phyloP scores from a whole-genome alignment of 2,888 invertebrate species.

The Nemotelus nigrinus region DNA sequence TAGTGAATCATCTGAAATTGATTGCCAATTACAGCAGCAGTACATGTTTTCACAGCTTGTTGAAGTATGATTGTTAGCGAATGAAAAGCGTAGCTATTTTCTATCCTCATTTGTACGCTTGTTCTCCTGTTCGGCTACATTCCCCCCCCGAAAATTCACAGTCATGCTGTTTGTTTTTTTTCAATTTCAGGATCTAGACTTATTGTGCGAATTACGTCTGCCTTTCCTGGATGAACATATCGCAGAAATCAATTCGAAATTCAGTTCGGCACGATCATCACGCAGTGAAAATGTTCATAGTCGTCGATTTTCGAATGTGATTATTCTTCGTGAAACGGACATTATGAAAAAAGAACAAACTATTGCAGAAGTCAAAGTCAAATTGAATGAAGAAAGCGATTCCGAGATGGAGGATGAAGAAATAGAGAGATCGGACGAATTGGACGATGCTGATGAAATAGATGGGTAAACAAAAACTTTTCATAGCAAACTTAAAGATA shows the following conservation, averaged over 20 bases:
- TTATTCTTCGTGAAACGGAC: slow-evolving; percentile 51
- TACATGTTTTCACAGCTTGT: slow-evolving; percentile 62
- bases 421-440: slow-evolving; percentile 11
- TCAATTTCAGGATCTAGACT: slow-evolving; percentile 58
- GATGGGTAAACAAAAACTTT: slow-evolving; percentile 26
- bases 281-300: slow-evolving; percentile 46
- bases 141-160: too few species aligned
- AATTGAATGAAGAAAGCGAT: slow-evolving; percentile 51
- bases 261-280: slow-evolving; percentile 53
- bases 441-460: slow-evolving; percentile 41
- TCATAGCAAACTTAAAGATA: background rate
- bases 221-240: slow-evolving; percentile 58
- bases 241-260: slow-evolving; percentile 58
- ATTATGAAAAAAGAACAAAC: slow-evolving; percentile 18
- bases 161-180: background rate
- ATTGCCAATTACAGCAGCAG: background rate
- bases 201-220: slow-evolving; percentile 58
- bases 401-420: slow-evolving; percentile 36
- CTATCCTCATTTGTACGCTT: too few species aligned
- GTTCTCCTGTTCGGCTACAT: too few species aligned
- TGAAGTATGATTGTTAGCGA: slow-evolving; percentile 52
- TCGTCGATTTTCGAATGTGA: slow-evolving; percentile 51
- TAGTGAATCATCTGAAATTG: too few species aligned
- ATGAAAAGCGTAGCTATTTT: background rate
- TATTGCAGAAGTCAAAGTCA: background rate